Base-by-base conservation (phyloP, 2,797 vertebrate genomes). In the Toxotes lorentzi region DNA sequence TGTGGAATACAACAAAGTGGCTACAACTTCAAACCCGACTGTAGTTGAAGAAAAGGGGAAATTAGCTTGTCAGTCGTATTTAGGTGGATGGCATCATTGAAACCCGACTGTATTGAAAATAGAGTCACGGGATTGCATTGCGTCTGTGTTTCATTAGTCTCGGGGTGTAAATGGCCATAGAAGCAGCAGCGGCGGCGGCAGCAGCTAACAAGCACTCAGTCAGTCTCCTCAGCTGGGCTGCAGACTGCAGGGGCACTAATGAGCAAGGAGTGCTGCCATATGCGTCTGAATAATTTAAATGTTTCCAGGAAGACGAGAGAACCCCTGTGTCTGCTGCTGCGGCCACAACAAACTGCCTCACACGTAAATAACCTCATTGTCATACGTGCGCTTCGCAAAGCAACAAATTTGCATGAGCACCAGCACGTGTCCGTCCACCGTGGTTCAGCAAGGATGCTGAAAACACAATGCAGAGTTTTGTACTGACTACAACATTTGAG, bases 201-300 rank as follows among this genome's bases (percentile, higher is more conserved):
- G 73, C 47, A 66, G 67, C 67, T 65, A 48, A 21, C 57, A 56
- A 60, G 23, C 67, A 40, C 48, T n/a, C 61, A 63, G 68, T 59
- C 72, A 69, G 61, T 67, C 60, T 7, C 19, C 38, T 70, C 11
- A 27, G 59, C 34, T 24, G 54, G n/a, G 73, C 70, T 57, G 53
- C 72, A 65, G 70, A 61, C 68, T 74, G 67, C 35, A 53, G 56
- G 68, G 35, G 61, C 64, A 72, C 59, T 86, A 83, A 90, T 80
- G 81, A 88, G 68, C 76, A 27, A 56, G 57, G 53, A 77, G 60
- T 63, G 70, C 73, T 73, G 75, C 84, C 64, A 5, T 57, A 53
- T 70, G 54, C 19, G 47, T 79, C 78, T 91, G 75, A 90, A 89
- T 91, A 80, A 92, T 91, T 91, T 69, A 92, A 66, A 40, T 78